These are phyloP conservation scores for Drosophila infuscata DNA, from an alignment of 2,888 invertebrate genomes.

Conservation along the genomic window DNA sequence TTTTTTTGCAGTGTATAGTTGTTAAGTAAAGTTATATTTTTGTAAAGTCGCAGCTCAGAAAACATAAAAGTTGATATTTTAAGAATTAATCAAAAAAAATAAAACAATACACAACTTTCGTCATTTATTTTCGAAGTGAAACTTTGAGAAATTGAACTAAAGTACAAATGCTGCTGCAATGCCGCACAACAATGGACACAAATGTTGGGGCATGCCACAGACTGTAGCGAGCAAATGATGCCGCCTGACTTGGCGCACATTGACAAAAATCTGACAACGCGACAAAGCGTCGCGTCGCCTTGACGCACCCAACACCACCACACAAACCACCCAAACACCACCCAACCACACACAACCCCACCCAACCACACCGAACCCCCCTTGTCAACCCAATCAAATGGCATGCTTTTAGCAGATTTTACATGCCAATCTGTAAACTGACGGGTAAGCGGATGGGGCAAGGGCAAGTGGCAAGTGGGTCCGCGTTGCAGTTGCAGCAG, in stretches of 20 bases:
- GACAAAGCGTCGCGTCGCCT: conserved; percentile 76
- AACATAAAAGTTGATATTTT: background rate
- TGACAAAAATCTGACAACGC: conserved; percentile 78
- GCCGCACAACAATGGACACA: conserved; percentile 29
- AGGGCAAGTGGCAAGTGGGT: background rate
- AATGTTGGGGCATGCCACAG: conserved; percentile 31
- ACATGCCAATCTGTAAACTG: conserved; percentile 74
- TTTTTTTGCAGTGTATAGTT: background rate
- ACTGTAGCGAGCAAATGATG: conserved; percentile 50
- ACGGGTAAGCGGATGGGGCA: conserved; percentile 3
- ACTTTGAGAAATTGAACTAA: background rate
- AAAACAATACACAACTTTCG: background rate
- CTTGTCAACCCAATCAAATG: conserved; percentile 47
- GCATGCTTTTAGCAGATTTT: conserved; percentile 81
- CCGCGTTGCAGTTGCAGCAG: conserved; percentile 68
- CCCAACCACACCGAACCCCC: background rate
- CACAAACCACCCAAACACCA: background rate
- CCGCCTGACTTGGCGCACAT: conserved; percentile 34
- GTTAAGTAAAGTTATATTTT: background rate
- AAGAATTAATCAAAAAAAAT: background rate
- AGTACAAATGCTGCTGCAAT: conserved; percentile 23
- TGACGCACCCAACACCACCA: conserved; percentile 7
- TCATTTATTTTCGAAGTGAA: conserved; percentile 11
- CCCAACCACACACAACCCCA: background rate
- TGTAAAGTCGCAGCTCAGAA: background rate